Conservation (phyloP, 2,797 vertebrate genomes). For the Cyprinella venusta region DNA sequence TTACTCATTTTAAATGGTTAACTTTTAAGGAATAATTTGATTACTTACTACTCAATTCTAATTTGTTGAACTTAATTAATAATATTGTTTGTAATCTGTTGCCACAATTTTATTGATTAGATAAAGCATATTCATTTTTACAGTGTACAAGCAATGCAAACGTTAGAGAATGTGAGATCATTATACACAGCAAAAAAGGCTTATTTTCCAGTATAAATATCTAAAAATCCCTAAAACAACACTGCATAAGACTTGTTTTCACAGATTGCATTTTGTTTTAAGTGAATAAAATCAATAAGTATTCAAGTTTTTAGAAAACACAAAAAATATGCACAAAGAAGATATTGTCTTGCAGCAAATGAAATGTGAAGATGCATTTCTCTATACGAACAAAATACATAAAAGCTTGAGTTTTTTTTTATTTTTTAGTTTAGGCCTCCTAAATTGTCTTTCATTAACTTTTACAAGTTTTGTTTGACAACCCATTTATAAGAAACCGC, state of each 20-base stretch:
- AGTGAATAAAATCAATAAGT: neutral
- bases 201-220: neutral
- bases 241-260: neutral
- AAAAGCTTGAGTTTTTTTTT: neutral
- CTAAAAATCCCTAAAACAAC: neutral
- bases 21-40: too few relatives aligned
- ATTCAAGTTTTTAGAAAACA: neutral
- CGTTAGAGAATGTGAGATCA: neutral
- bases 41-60: too few relatives aligned
- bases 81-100: too few relatives aligned
- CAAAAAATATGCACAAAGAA: neutral
- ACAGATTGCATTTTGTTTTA: neutral
- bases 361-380: neutral
- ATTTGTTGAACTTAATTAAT: too few relatives aligned
- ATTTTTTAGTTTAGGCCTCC: neutral
- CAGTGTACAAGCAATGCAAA: neutral
- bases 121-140: too few relatives aligned
- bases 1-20: too few relatives aligned
- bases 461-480: neutral
- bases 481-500: constrained; percentile 1
- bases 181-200: neutral
- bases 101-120: too few relatives aligned
- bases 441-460: neutral
- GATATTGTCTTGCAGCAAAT: neutral
- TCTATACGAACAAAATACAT: neutral